Evolutionary conservation across 2,797 vertebrate species (phyloP).

Genomic region (Balearica regulorum): DNA sequence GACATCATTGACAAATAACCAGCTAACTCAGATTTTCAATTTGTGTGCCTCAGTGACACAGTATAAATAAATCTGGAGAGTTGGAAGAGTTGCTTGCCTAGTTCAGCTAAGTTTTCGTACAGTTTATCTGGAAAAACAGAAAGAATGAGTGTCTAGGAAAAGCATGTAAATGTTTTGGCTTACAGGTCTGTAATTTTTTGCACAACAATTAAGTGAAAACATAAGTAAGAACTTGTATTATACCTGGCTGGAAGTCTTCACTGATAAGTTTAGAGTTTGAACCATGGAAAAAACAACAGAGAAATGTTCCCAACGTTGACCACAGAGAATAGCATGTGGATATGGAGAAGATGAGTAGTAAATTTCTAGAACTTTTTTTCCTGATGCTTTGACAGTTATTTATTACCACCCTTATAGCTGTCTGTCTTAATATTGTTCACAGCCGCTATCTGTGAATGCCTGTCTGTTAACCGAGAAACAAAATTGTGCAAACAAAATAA

Average conservation of each 20-base stretch:
- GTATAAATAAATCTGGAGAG: background rate
- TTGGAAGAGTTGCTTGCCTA: background rate
- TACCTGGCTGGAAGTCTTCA: background rate
- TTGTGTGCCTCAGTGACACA: background rate
- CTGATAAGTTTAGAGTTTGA: background rate
- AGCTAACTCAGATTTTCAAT: background rate
- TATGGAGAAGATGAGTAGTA: background rate
- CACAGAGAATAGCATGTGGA: background rate
- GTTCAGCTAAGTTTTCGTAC: background rate
- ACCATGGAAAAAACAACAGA: background rate
- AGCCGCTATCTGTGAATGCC: background rate
- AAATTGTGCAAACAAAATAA: background rate
- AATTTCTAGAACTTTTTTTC: background rate
- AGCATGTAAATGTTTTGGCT: background rate
- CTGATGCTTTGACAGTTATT: background rate
- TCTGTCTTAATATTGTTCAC: background rate
- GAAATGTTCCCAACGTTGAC: background rate
- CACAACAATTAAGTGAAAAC: background rate
- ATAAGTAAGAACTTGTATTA: background rate
- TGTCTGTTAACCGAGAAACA: background rate
- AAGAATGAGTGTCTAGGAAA: background rate
- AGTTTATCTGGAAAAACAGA: background rate
- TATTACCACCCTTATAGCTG: background rate
- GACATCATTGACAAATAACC: background rate
- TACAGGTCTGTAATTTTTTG: background rate